Conservation (phyloP, 2,113 vertebrate genomes). For the Pogonocichla stellata region DNA sequence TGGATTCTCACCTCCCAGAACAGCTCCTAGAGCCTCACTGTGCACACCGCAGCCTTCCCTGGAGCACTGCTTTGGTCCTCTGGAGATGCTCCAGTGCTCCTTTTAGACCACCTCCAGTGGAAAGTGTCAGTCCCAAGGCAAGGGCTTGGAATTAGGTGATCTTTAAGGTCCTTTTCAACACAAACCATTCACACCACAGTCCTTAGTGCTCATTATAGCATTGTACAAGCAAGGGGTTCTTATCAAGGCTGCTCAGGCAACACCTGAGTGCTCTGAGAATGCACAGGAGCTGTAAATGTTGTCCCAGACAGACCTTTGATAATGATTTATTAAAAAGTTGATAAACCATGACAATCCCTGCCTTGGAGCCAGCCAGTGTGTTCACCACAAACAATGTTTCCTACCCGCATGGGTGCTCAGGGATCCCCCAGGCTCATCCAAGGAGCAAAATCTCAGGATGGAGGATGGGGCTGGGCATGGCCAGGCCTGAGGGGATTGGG, state of each 20-base stretch:
- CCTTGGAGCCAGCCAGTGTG: not conserved
- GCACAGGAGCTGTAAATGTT: not conserved
- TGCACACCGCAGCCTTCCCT: not conserved
- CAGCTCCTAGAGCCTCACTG: not conserved
- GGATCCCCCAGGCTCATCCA: not conserved
- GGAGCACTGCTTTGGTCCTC: not conserved
- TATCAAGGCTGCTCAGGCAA: not conserved
- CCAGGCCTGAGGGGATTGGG: not conserved
- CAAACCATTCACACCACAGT: not conserved
- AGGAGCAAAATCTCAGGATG: not conserved
- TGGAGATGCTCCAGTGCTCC: not conserved
- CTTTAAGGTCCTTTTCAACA: not conserved
- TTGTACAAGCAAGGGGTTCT: not conserved
- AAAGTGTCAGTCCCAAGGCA: not conserved
- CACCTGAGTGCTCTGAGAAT: not conserved
- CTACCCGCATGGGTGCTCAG: accelerated
- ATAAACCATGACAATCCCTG: not conserved
- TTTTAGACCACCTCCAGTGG: not conserved
- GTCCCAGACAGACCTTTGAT: not conserved
- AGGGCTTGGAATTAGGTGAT: not conserved
- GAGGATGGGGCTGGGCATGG: not conserved
- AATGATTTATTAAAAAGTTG: not conserved
- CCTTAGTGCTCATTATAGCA: not conserved
- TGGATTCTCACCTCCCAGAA: not conserved
- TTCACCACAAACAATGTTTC: not conserved